Conservation (phyloP, 2,888 invertebrate species). For the Dichetophora obliterata region DNA sequence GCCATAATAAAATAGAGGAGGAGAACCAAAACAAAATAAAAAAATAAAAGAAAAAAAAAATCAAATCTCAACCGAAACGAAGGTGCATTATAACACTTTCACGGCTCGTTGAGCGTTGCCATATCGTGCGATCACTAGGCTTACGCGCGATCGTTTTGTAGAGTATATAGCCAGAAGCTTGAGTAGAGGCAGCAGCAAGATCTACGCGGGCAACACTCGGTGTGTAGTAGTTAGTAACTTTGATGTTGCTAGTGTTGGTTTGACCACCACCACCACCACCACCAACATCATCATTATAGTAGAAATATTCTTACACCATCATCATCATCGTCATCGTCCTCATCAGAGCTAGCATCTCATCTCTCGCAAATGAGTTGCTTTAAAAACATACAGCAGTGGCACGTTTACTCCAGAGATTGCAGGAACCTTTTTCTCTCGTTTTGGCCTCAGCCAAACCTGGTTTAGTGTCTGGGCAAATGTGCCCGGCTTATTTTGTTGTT, state of each 20-base stretch:
- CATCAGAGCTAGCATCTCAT: slow-evolving; percentile 19
- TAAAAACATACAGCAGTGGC: background rate
- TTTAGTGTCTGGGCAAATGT: background rate
- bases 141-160: slow-evolving; percentile 44
- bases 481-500: slow-evolving; percentile 27
- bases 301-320: slow-evolving; percentile 8
- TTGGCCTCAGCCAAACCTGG: background rate
- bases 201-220: slow-evolving; percentile 24
- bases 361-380: slow-evolving; percentile 37
- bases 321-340: slow-evolving; percentile 12
- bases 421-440: slow-evolving; percentile 16
- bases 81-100: slow-evolving; percentile 70
- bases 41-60: background rate
- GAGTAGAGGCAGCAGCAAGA: slow-evolving; percentile 20
- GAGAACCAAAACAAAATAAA: background rate
- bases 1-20: background rate
- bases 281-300: background rate
- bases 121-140: slow-evolving; percentile 48
- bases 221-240: background rate
- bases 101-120: slow-evolving; percentile 66
- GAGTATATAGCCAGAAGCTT: slow-evolving; percentile 28
- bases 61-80: slow-evolving; percentile 42
- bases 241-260: background rate
- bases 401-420: slow-evolving; percentile 11
- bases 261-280: background rate